Evolutionary conservation across 2,797 vertebrate genomes (phyloP).

Genomic region (Manis pentadactyla): DNA sequence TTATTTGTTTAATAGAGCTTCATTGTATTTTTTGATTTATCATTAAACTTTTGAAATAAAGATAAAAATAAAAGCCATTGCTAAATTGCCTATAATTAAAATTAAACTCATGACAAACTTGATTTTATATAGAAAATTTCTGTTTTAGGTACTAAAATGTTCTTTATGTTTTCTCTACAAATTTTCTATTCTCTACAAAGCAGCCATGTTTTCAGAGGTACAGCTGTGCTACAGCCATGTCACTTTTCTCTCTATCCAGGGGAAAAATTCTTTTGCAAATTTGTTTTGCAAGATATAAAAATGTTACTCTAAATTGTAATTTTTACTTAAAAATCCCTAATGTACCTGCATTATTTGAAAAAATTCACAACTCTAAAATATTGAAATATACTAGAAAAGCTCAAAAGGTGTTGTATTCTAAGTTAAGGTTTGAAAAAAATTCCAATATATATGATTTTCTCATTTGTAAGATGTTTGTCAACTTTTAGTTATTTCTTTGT

Average conservation of each 20-base stretch:
- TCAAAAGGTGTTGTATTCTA: neutral
- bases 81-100: conserved; percentile 1
- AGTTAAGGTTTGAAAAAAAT: neutral
- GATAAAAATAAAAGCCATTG: neutral
- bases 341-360: neutral
- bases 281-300: neutral
- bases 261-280: neutral
- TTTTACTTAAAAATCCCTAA: neutral
- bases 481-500: neutral
- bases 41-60: neutral
- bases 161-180: neutral
- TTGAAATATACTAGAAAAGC: neutral
- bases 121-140: conserved; percentile 11
- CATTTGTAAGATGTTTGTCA: neutral
- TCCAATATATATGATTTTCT: neutral
- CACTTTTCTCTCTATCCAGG: neutral
- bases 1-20: neutral
- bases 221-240: neutral
- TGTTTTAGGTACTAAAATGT: neutral
- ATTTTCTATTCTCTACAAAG: too few species aligned
- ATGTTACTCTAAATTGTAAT: neutral
- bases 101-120: neutral
- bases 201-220: neutral
- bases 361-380: neutral
- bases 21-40: neutral